These are phyloP conservation scores for Druon quercuslanigerum DNA, from an alignment of 1,140 invertebrate genomes.

Conservation along the genomic window DNA sequence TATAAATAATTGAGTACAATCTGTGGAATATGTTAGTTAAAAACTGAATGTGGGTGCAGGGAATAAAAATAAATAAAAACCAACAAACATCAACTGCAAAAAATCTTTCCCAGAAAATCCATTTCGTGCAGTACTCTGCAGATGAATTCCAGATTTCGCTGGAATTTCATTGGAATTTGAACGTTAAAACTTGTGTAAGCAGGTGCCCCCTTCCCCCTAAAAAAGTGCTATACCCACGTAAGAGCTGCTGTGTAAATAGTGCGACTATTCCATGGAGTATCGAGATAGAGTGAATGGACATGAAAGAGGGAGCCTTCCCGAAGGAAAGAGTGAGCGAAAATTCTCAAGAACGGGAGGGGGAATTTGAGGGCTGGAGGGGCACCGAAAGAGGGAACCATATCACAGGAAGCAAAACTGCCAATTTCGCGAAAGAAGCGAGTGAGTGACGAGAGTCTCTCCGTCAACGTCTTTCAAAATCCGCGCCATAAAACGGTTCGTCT, in stretches of 20 bases:
- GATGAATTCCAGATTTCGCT: too few relatives aligned
- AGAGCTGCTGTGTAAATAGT: slow-evolving; percentile 24
- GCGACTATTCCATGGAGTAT: slow-evolving; percentile 18
- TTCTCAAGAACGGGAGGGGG: background rate
- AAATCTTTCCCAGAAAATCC: too few relatives aligned
- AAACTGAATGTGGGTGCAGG: too few relatives aligned
- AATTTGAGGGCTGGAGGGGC: background rate
- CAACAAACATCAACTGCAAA: too few relatives aligned
- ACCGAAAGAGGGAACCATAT: background rate
- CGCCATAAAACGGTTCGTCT: background rate
- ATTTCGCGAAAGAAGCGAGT: slow-evolving; percentile 25
- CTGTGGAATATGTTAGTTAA: too few relatives aligned
- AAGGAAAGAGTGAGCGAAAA: slow-evolving; percentile 9
- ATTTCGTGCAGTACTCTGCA: too few relatives aligned
- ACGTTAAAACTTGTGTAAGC: background rate
- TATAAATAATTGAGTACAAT: too few relatives aligned
- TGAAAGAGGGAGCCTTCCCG: background rate
- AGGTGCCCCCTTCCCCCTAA: background rate
- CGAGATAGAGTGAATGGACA: slow-evolving; percentile 8
- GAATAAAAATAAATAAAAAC: too few relatives aligned
- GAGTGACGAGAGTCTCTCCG: background rate
- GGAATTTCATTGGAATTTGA: too few relatives aligned
- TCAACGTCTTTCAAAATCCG: background rate
- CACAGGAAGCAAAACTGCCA: slow-evolving; percentile 25
- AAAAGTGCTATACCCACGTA: slow-evolving; percentile 15